Conservation (phyloP, 1,140 invertebrate genomes). For the Micrasema minimum region DNA sequence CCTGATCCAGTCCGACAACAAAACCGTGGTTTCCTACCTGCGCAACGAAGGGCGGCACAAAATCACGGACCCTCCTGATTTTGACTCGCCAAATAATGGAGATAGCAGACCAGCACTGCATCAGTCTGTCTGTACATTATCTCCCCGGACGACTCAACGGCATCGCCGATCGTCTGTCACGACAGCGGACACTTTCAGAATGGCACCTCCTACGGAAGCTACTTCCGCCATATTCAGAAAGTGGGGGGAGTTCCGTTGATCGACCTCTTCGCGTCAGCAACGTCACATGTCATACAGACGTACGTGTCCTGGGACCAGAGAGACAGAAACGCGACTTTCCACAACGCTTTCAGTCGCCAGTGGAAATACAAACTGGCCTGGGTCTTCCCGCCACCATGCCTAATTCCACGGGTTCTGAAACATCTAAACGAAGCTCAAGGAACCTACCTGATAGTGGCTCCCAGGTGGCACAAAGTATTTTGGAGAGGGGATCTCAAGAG, state of each 20-base stretch:
- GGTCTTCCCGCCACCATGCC: conserved; percentile 58
- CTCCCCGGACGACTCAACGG: conserved; percentile 1
- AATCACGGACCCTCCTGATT: conserved; percentile 18
- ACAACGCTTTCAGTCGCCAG: conserved; percentile 56
- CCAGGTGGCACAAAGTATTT: conserved; percentile 57
- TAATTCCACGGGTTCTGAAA: conserved; percentile 56
- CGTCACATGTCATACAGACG: neutral
- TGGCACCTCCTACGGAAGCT: neutral
- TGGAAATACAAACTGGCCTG: conserved; percentile 58
- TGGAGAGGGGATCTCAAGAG: conserved; percentile 56
- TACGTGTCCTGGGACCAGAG: neutral
- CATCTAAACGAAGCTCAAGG: conserved; percentile 56
- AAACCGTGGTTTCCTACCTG: conserved; percentile 51
- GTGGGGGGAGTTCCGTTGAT: neutral
- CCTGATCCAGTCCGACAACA: conserved; percentile 55
- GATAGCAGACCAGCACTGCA: conserved; percentile 26
- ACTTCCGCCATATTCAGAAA: neutral
- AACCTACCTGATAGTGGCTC: conserved; percentile 55
- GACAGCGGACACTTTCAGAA: neutral
- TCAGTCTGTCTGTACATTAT: conserved; percentile 11
- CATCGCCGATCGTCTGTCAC: neutral
- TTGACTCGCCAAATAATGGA: conserved; percentile 38
- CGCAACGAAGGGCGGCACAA: conserved; percentile 52
- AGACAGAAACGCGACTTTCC: conserved; percentile 53
- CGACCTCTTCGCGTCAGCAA: neutral